phyloP scores from a whole-genome alignment of 2,113 vertebrate genomes.

The Phylloscopus trochilus region DNA sequence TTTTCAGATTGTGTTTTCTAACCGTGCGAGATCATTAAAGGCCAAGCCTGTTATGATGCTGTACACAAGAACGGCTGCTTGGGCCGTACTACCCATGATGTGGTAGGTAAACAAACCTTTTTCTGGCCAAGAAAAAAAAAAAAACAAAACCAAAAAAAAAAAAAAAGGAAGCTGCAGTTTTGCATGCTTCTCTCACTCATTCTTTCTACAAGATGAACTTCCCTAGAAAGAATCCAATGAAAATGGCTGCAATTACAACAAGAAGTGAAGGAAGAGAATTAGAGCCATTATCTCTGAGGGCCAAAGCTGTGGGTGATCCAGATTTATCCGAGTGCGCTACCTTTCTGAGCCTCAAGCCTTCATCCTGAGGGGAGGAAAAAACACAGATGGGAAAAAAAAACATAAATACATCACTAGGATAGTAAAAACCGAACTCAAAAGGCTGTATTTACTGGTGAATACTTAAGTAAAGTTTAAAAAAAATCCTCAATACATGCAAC shows the following conservation, averaged over 20 bases:
- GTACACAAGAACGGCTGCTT: conserved; percentile 85
- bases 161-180: conserved; percentile 73
- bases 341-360: conserved; percentile 90
- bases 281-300: conserved; percentile 85
- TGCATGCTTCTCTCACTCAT: conserved; percentile 77
- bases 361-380: conserved; percentile 77
- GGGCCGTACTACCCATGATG: conserved; percentile 90
- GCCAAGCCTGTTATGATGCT: conserved; percentile 87
- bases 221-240: conserved; percentile 99
- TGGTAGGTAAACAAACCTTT: conserved; percentile 91
- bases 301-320: conserved; percentile 80
- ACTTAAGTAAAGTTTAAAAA: neutral
- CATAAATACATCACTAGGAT: neutral
- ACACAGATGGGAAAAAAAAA: neutral
- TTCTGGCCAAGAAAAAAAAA: conserved; percentile 77
- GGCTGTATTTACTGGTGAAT: neutral
- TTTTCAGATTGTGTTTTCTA: conserved; percentile 79
- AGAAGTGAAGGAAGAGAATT: conserved; percentile 95
- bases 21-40: conserved; percentile 86
- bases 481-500: neutral
- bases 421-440: neutral
- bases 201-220: conserved; percentile 97
- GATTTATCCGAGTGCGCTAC: conserved; percentile 86
- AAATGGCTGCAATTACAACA: conserved; percentile 98
- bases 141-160: conserved; percentile 18